A percentile compares a stretch with the other conserved stretches of the same genome.
phyloP scores from a whole-genome alignment of 2,113 vertebrate species.

The Ictidomys tridecemlineatus region DNA sequence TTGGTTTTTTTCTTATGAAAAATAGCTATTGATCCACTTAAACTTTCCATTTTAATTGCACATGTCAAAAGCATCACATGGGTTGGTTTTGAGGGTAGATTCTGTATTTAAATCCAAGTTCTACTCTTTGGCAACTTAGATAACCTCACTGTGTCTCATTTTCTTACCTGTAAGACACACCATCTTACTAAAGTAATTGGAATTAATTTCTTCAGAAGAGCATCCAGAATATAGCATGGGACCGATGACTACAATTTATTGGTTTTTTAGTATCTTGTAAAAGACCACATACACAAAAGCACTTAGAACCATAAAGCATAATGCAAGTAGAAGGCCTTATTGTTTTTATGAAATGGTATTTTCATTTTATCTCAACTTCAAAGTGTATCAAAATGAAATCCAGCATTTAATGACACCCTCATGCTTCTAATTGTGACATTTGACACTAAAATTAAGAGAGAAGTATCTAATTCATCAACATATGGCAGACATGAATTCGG shows the following conservation, averaged over 20 bases:
- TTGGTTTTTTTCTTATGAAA: background rate
- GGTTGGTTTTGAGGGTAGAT: background rate
- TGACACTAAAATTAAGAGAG: background rate
- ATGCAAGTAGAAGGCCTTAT: background rate
- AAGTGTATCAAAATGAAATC: background rate
- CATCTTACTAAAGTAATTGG: background rate
- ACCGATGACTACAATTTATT: background rate
- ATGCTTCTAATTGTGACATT: background rate
- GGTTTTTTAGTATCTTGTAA: background rate
- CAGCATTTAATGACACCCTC: background rate
- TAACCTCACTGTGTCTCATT: background rate
- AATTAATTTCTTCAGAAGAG: background rate
- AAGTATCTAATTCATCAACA: background rate
- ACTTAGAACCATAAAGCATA: background rate
- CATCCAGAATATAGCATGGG: background rate
- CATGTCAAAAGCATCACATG: background rate
- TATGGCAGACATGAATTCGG: background rate
- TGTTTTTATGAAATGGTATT: background rate
- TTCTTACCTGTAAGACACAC: background rate
- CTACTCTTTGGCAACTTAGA: background rate
- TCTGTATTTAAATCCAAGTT: background rate
- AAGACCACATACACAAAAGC: background rate
- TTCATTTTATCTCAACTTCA: background rate
- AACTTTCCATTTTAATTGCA: background rate
- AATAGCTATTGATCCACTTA: background rate